Evolutionary conservation across 2,888 invertebrate species (phyloP).

Genomic region (Atethmia centrago): DNA sequence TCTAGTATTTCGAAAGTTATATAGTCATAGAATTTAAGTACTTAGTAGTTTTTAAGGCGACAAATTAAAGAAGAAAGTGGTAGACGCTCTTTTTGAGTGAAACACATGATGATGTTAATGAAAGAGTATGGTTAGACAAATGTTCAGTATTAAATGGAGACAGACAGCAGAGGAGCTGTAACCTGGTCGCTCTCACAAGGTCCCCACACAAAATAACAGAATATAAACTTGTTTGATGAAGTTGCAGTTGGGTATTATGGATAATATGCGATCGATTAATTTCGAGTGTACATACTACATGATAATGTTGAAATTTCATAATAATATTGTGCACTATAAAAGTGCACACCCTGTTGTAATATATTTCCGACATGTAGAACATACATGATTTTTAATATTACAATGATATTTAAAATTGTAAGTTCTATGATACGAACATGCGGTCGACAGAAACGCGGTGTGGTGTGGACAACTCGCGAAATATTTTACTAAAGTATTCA

Average conservation of each 20-base stretch:
- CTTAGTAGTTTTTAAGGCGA: constrained; percentile 61
- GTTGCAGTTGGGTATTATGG: not conserved
- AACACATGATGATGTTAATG: constrained; percentile 44
- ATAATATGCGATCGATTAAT: not conserved
- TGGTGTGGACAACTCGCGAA: constrained; percentile 47
- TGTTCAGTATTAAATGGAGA: constrained; percentile 56
- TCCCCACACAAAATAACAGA: not conserved
- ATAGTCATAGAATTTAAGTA: constrained; percentile 78
- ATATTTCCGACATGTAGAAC: constrained; percentile 27
- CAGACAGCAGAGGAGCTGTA: constrained; percentile 13
- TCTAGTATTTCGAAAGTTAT: constrained; percentile 72
- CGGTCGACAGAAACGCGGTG: constrained; percentile 44
- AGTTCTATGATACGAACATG: not conserved
- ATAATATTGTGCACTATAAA: not conserved
- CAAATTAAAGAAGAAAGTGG: constrained; percentile 26
- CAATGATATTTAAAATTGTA: constrained; percentile 9
- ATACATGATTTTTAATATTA: constrained; percentile 1
- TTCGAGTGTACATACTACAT: not conserved
- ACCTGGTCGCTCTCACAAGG: constrained; percentile 46
- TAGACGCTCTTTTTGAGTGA: constrained; percentile 75
- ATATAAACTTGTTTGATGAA: not conserved
- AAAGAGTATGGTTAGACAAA: constrained; percentile 18
- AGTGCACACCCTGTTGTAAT: constrained; percentile 29
- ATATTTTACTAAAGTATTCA: constrained; percentile 38
- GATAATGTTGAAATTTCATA: not conserved